These are phyloP conservation scores for Luperina nickerlii DNA, from an alignment of 2,888 invertebrate genomes.

Conservation along the genomic window DNA sequence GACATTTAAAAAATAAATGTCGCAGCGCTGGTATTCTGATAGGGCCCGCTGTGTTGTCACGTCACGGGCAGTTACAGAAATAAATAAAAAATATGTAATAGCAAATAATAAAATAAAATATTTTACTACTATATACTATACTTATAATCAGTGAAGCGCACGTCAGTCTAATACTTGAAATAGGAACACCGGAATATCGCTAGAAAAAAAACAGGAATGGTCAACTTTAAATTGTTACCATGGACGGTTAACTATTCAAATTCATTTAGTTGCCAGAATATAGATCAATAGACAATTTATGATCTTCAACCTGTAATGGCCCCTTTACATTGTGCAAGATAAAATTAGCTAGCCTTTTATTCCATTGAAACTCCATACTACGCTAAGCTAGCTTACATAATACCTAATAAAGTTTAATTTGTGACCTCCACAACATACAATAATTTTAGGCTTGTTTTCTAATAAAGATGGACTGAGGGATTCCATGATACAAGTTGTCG, in stretches of 20 bases:
- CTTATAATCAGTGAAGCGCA: not conserved
- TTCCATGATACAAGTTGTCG: slow-evolving; percentile 51
- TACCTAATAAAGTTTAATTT: not conserved
- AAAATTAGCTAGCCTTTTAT: not conserved
- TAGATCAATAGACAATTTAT: no score
- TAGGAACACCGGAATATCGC: no score
- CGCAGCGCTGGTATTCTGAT: no score
- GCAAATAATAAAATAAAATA: no score
- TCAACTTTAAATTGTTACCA: not conserved
- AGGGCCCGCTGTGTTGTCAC: no score
- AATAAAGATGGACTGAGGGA: slow-evolving; percentile 16
- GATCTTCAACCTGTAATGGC: no score
- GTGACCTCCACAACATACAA: not conserved
- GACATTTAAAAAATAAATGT: no score
- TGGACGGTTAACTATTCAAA: not conserved
- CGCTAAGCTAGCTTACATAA: not conserved
- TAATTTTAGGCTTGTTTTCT: slow-evolving; percentile 21
- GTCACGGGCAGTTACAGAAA: no score
- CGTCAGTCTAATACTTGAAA: not conserved
- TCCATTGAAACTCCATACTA: not conserved
- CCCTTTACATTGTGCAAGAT: no score
- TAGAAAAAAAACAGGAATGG: not conserved
- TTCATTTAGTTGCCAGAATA: no score
- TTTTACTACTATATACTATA: not conserved
- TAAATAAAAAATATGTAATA: no score